Conservation (phyloP, 2,797 vertebrate genomes). For the Crocidura indochinensis region DNA sequence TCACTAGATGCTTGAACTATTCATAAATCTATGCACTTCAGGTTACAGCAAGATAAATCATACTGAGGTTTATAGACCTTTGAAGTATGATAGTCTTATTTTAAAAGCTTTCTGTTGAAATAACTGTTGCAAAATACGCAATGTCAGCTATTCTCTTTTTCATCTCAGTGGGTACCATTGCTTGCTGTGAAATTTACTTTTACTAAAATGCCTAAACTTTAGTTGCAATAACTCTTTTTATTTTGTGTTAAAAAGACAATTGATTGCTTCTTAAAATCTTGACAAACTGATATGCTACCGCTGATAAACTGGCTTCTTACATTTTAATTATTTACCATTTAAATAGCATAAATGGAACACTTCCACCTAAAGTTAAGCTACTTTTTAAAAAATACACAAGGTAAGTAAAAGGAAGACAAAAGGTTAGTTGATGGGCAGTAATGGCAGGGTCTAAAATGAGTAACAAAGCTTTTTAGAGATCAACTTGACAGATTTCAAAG, state of each 20-base stretch:
- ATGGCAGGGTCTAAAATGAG: conserved; percentile 61
- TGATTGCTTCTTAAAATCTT: conserved; percentile 72
- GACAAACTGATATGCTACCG: conserved; percentile 80
- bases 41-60: not conserved
- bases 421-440: conserved; percentile 73
- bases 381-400: conserved; percentile 32
- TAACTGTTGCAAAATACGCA: conserved; percentile 31
- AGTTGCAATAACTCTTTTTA: conserved; percentile 24
- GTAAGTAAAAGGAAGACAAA: conserved; percentile 78
- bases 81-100: conserved; percentile 65
- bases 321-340: conserved; percentile 81
- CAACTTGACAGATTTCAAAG: conserved; percentile 78
- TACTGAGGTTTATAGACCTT: conserved; percentile 62
- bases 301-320: conserved; percentile 48
- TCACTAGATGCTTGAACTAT: not conserved
- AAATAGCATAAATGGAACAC: not conserved
- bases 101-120: conserved; percentile 55
- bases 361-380: conserved; percentile 69
- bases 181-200: conserved; percentile 63
- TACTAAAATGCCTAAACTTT: conserved; percentile 53
- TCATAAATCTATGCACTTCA: conserved; percentile 65
- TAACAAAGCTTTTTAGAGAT: conserved; percentile 80
- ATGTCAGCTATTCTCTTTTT: conserved; percentile 48
- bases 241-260: conserved; percentile 57
- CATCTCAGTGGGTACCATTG: not conserved